phyloP scores from a whole-genome alignment of 2,888 invertebrate species.

The Zygaena filipendulae region DNA sequence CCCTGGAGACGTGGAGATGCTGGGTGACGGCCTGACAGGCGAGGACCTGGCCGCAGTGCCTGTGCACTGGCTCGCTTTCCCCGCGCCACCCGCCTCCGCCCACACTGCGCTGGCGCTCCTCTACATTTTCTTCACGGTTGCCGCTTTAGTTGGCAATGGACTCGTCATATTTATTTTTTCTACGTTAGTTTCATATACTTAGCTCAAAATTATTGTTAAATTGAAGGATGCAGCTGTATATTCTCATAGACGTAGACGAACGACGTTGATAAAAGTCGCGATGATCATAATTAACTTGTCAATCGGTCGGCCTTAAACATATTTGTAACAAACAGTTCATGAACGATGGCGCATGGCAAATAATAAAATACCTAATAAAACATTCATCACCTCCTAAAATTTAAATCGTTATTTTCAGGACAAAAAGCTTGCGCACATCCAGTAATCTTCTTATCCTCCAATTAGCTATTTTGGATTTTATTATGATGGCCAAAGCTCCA shows the following conservation, averaged over 20 bases:
- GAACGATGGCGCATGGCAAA: too few species aligned
- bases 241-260: too few species aligned
- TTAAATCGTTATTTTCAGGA: too few species aligned
- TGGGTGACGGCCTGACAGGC: conserved; percentile 82
- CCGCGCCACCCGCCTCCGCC: conserved; percentile 83
- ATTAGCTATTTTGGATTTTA: conserved; percentile 83
- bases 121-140: conserved; percentile 78
- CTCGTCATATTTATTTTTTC: conserved; percentile 87
- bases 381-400: too few species aligned
- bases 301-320: too few species aligned
- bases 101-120: conserved; percentile 83
- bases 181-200: conserved; percentile 73
- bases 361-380: too few species aligned
- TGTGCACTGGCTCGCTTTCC: conserved; percentile 83
- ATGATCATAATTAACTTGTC: background rate
- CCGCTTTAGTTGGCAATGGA: conserved; percentile 83
- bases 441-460: conserved; percentile 88
- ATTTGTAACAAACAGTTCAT: too few species aligned
- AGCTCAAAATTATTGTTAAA: too few species aligned
- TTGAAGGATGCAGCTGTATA: too few species aligned
- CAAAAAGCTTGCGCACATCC: conserved; percentile 78
- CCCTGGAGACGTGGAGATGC: conserved; percentile 41
- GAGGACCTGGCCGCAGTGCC: conserved; percentile 81
- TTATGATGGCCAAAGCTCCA: conserved; percentile 89
- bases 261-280: too few species aligned